Evolutionary conservation across 2,888 invertebrate genomes (phyloP), one percentile per base, ranked within the genome.

Genomic region (Clunio marinus): DNA sequence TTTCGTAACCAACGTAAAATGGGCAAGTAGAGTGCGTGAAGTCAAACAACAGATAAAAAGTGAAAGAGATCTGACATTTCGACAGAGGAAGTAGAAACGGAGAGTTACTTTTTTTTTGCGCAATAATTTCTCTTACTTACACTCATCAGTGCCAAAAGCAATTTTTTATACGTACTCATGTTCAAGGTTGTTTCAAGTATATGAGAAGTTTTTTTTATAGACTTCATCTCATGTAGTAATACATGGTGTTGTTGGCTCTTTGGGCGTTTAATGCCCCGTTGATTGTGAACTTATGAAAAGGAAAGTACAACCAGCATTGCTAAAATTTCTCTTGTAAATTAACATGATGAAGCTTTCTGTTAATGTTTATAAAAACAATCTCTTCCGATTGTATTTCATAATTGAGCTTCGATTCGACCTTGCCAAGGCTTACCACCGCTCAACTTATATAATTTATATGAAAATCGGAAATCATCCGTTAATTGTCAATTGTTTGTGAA

Each of bases 171-270:
- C n/a, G n/a, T n/a, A 41, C 35, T 62, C 62, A 63, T 63, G 63
- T 46, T 63, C 63, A 63, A 63, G 63, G 63, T 63, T 63, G 63
- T 63, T 63, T 63, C 41, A 41, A 41, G 41, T 41, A n/a, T 41
- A 15, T n/a, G n/a, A n/a, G n/a, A n/a, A n/a, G n/a, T n/a, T n/a
- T n/a, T 41, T 10, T n/a, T 41, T 41, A n/a, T 15, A 41, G 41
- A 41, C 41, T 7, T 32, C 41, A 10, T 41, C 32, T 32, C 41
- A 2, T 41, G 41, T 15, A 41, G 4, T 41, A 15, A n/a, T n/a
- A 41, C 15, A 41, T 15, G 41, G 15, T 41, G 41, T n/a, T 41
- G 15, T n/a, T 41, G 10, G n/a, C 41, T 41, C 15, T 41, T 5
- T n/a, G 7, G 32, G 10, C 10, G 32, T 32, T 32, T 32, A 8